phyloP scores from a whole-genome alignment of 2,113 vertebrate genomes.

The Sorex araneus region DNA sequence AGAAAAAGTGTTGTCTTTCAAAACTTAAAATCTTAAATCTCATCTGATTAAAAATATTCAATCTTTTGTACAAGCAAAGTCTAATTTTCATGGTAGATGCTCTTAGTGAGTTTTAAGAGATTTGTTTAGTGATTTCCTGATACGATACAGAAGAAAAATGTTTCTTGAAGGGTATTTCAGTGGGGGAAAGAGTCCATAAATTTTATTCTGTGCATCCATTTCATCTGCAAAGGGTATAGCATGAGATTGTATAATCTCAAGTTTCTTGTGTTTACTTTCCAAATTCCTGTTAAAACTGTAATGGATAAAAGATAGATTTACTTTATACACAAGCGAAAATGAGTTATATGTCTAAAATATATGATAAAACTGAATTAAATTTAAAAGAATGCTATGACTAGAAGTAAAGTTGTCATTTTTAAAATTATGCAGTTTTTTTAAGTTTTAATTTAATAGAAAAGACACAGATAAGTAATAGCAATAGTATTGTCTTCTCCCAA shows the following conservation, averaged over 20 bases:
- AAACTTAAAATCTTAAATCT: conserved; percentile 3
- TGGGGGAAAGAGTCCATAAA: background rate
- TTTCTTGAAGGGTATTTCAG: background rate
- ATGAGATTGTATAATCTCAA: background rate
- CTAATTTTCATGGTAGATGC: background rate
- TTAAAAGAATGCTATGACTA: background rate
- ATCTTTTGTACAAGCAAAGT: background rate
- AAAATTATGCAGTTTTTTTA: background rate
- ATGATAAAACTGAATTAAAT: background rate
- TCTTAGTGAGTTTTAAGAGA: conserved; percentile 25
- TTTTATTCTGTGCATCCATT: background rate
- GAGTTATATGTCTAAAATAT: background rate
- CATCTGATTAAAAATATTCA: conserved; percentile 5
- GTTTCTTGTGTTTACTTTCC: background rate
- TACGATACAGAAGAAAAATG: background rate
- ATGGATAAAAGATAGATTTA: conserved; percentile 10
- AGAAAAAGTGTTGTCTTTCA: conserved; percentile 3
- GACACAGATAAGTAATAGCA: background rate
- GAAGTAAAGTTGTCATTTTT: conserved; percentile 13
- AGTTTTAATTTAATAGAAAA: conserved; percentile 14
- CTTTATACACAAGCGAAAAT: background rate
- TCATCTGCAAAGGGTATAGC: background rate
- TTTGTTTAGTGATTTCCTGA: conserved; percentile 33
- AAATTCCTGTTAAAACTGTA: background rate
- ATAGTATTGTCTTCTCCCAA: background rate